phyloP scores from a whole-genome alignment of 1,140 invertebrate species.

The Drosophila lini region DNA sequence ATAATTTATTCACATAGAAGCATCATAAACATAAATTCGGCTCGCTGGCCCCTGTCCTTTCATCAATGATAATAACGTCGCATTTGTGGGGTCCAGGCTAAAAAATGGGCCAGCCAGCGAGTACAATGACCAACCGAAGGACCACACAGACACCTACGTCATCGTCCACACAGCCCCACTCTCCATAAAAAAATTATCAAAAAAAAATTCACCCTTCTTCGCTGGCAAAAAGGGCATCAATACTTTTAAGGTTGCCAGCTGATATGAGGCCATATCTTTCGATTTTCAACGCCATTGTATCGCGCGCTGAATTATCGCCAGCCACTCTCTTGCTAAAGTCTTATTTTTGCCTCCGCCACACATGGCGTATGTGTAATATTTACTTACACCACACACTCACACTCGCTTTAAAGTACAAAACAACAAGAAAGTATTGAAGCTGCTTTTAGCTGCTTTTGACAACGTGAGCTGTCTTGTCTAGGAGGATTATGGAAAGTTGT shows the following conservation, averaged over 20 bases:
- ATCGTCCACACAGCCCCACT: slow-evolving; percentile 2
- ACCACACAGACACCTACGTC: slow-evolving; percentile 41
- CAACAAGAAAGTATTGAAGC: slow-evolving; percentile 10
- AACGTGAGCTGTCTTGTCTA: slow-evolving; percentile 25
- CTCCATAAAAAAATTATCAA: not conserved
- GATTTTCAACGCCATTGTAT: slow-evolving; percentile 69
- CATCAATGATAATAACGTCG: slow-evolving; percentile 76
- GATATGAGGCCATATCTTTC: slow-evolving; percentile 58
- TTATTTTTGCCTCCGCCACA: slow-evolving; percentile 34
- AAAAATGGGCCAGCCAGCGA: slow-evolving; percentile 39
- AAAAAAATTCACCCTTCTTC: slow-evolving; percentile 16
- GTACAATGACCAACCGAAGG: slow-evolving; percentile 64
- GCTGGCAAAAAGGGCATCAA: slow-evolving; percentile 9
- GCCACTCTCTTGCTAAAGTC: slow-evolving; percentile 32
- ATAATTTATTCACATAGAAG: slow-evolving; percentile 68
- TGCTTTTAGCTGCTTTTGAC: slow-evolving; percentile 36
- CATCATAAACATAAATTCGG: slow-evolving; percentile 66
- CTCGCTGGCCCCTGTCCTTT: slow-evolving; percentile 67
- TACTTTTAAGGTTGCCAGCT: slow-evolving; percentile 48
- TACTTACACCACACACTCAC: slow-evolving; percentile 45
- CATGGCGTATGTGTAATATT: slow-evolving; percentile 72
- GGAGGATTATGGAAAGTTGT: slow-evolving; percentile 31
- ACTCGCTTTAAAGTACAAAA: slow-evolving; percentile 33
- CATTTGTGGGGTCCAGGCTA: slow-evolving; percentile 63
- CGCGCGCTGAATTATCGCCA: slow-evolving; percentile 35